phyloP scores from a whole-genome alignment of 2,113 vertebrate species.

The Brienomyrus longianalis region DNA sequence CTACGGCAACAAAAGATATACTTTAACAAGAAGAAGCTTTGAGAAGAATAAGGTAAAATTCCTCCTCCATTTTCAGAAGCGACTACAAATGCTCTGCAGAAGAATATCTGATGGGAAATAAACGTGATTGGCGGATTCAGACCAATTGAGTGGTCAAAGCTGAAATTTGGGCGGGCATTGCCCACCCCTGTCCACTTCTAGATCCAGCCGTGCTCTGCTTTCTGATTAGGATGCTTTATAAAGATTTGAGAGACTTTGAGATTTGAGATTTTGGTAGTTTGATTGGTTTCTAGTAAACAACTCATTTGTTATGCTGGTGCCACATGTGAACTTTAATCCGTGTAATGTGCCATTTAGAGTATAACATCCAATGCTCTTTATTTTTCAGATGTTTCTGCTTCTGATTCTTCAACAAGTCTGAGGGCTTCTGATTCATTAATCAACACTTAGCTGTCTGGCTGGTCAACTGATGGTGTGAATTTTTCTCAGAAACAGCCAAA shows the following conservation, averaged over 20 bases:
- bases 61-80: no score
- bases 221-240: neutral
- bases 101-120: no score
- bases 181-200: no score
- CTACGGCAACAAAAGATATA: no score
- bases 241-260: neutral
- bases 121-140: no score
- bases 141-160: no score
- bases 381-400: conserved; percentile 26
- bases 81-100: no score
- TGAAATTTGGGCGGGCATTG: no score
- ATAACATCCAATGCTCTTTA: neutral
- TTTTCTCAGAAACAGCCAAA: neutral
- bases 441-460: neutral
- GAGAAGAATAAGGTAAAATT: no score
- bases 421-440: neutral
- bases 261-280: neutral
- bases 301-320: neutral
- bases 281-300: neutral
- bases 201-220: neutral
- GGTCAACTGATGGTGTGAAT: neutral
- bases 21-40: no score
- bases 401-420: neutral
- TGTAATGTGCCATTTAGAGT: neutral
- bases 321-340: neutral